Percentiles rank a stretch among this genome's conserved stretches.
These are phyloP conservation scores for Graptemys geographica DNA, from an alignment of 2,797 vertebrate species.

Conservation along the genomic window DNA sequence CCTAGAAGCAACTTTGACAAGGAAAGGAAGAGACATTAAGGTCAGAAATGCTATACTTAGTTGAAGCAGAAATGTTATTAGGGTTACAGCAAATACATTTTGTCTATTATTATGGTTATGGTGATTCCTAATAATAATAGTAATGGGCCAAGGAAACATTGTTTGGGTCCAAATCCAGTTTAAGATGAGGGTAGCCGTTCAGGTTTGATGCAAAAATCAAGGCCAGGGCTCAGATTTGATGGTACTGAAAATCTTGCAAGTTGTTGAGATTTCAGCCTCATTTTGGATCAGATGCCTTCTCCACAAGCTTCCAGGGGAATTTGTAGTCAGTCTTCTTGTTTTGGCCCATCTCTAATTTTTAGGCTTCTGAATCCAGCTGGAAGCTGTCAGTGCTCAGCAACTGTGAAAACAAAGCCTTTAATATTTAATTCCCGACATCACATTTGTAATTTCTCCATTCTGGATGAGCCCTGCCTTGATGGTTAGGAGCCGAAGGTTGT, in stretches of 20 bases:
- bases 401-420: neutral
- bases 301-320: accelerated
- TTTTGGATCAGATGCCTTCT: neutral
- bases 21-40: neutral
- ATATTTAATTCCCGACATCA: neutral
- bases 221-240: neutral
- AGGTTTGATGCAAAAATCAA: neutral
- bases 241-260: neutral
- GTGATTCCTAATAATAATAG: neutral
- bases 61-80: neutral
- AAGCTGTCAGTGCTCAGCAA: neutral
- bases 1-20: neutral
- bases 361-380: neutral
- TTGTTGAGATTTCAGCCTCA: neutral
- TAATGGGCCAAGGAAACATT: neutral
- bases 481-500: neutral
- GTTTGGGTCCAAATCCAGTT: neutral
- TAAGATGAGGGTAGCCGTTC: neutral
- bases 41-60: neutral
- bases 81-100: neutral
- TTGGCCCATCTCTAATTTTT: neutral
- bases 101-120: neutral
- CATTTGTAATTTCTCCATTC: neutral
- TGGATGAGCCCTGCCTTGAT: neutral
- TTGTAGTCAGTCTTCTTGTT: neutral